Base-by-base conservation (phyloP, 2,888 invertebrate genomes). In the Luperina nickerlii region DNA sequence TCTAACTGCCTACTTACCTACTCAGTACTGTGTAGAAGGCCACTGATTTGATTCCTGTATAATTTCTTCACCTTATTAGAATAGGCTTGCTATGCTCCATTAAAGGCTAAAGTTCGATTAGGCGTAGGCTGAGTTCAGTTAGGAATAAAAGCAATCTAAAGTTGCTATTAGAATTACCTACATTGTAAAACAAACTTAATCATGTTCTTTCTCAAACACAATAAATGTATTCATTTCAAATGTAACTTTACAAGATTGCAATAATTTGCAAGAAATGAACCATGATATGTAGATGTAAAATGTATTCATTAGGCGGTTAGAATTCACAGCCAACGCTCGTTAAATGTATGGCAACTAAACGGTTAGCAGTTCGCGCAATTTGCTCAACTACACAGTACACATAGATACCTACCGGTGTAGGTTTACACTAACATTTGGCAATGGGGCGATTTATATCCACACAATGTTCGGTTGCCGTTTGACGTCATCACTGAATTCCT, bases 381-480 rank as follows among this genome's bases (percentile, higher is more conserved):
- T 81, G 81, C 62, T 85, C 69, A 79, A 85, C 85, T 76, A 80
- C 68, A 79, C 71, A 38, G 20, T 24, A 42, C 20, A 77, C 67
- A 78, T 42, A 85, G 79, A 81, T 85, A 81, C 78, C 79, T 79
- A 84, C 76, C 73, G 86, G 87, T 89, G 83, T 89, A 84, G 79
- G 87, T 81, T 89, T 87, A 87, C 89, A 89, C 78, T 86, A 89
- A 89, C 83, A 87, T 89, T 89, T 89, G 88, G 90, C 89, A 86
- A 88, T 89, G 86, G 77, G 82, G 82, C 86, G 85, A 85, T 86
- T 89, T 89, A 85, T 86, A 89, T 88, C 73, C 77, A 87, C 86
- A 89, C 89, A 89, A 90, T 90, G 89, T 89, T 89, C 63, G 67
- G 83, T 78, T 81, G 86, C 79, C 73, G 83, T 62, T 82, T 89